Base-by-base conservation (phyloP, 2,888 invertebrate genomes). In the Phyllotreta cruciferae region DNA sequence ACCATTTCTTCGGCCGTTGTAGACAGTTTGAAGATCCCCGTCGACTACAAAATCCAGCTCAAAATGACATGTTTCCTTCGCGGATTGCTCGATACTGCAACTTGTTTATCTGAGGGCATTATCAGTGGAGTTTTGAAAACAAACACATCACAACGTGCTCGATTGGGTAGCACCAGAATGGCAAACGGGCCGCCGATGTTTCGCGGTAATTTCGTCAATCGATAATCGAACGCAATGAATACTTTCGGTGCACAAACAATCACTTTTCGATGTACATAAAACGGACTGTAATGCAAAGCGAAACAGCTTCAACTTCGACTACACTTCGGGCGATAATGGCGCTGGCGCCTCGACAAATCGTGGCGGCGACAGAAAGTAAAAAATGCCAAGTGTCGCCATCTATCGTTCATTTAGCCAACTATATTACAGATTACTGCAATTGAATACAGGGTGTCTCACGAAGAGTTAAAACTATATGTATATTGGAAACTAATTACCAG, bases 1-100 rank as follows among this genome's bases (percentile, higher is more conserved):
- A 81, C 81, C 81, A 81, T 81, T 73, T 80, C 79, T 77, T 79
- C 74, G 76, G 80, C 79, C 79, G 79, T 80, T 74, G 77, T 80
- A 76, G 77, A 78, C 77, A 78, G 77, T 74, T 77, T 77, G 76
- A 70, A 69, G 34, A 62, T 39, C 60, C 37, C 44, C 63, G 56
- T 60, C 44, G 9, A 63, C 64, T 60, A 58, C 66, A 64, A 65
- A 61, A 60, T 49, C 55, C 60, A 39, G 13, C 35, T 56, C 63
- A 64, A 66, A 63, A 60, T 42, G 39, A 34, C 49, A 58, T 63
- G 47, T 63, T 66, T 44, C 24, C 24, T 57, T 61, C 62, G 57
- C 58, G 57, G 62, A 60, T 65, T 58, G 58, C 58, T 60, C 56
- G 42, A 66, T 57, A 62, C 58, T 42, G 50, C 62, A 63, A 44